Conservation (phyloP, 2,797 vertebrate species). For the Phataginus tricuspis region DNA sequence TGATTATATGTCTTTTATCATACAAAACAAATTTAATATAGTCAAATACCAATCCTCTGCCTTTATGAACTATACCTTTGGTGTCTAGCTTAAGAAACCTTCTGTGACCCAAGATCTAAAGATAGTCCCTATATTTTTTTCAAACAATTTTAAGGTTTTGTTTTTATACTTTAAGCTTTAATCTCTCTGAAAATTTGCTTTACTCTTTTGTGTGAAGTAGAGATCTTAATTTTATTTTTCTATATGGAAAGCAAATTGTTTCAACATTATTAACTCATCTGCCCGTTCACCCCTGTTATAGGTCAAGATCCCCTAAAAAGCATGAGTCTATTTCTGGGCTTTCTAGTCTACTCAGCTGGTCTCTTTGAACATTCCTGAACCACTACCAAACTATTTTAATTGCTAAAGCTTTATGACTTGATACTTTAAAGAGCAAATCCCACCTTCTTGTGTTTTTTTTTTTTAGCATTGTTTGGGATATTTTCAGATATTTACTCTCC, state of each 20-base stretch:
- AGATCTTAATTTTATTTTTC: background rate
- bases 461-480: background rate
- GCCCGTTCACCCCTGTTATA: background rate
- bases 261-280: background rate
- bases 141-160: background rate
- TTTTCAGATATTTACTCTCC: slow-evolving; percentile 16
- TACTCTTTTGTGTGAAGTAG: background rate
- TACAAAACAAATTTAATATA: background rate
- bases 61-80: slow-evolving; percentile 12
- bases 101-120: background rate
- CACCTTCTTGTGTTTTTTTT: background rate
- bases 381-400: background rate
- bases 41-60: background rate
- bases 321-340: background rate
- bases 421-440: background rate
- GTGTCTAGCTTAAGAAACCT: slow-evolving; percentile 28
- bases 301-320: background rate
- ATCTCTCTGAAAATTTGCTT: background rate
- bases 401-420: background rate
- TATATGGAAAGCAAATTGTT: background rate
- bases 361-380: too few relatives aligned
- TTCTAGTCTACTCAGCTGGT: background rate
- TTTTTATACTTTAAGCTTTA: background rate
- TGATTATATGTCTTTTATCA: background rate
- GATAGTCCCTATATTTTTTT: background rate